Evolutionary conservation across 2,888 invertebrate genomes (phyloP).

Genomic region (Adela reaumurella): DNA sequence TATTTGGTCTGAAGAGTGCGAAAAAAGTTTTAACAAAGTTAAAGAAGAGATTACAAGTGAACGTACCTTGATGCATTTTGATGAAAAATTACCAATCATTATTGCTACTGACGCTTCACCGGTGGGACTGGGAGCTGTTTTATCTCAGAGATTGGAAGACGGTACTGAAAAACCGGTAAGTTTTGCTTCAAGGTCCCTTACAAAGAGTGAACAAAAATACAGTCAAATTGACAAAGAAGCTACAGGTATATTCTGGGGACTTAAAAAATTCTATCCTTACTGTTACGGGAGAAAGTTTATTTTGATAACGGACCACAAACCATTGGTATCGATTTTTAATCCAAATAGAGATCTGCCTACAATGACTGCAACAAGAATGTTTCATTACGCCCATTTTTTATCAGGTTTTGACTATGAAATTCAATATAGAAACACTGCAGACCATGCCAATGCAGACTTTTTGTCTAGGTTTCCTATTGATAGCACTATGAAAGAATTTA

Average conservation of each 20-base stretch:
- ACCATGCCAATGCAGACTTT: slow-evolving; percentile 8
- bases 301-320: slow-evolving; percentile 21
- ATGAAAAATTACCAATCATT: slow-evolving; percentile 7
- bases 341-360: slow-evolving; percentile 15
- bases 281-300: slow-evolving; percentile 21
- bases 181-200: slow-evolving; percentile 19
- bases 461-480: slow-evolving; percentile 7
- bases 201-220: slow-evolving; percentile 19
- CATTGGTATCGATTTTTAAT: too few species aligned
- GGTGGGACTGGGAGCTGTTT: slow-evolving; percentile 9
- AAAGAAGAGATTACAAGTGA: slow-evolving; percentile 9
- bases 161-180: slow-evolving; percentile 19
- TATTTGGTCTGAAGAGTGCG: slow-evolving; percentile 6
- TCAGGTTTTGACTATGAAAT: slow-evolving; percentile 14
- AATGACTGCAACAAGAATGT: slow-evolving; percentile 12
- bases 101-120: slow-evolving; percentile 10
- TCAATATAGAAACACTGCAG: slow-evolving; percentile 8
- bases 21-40: slow-evolving; percentile 8
- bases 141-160: slow-evolving; percentile 14
- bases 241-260: slow-evolving; percentile 18
- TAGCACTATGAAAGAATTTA: not conserved
- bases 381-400: slow-evolving; percentile 15
- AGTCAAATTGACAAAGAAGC: slow-evolving; percentile 25
- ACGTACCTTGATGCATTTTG: slow-evolving; percentile 7
- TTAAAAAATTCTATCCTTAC: slow-evolving; percentile 22